These are phyloP conservation scores for Brachionichthys hirsutus DNA, from an alignment of 2,113 vertebrate species.

Conservation along the genomic window DNA sequence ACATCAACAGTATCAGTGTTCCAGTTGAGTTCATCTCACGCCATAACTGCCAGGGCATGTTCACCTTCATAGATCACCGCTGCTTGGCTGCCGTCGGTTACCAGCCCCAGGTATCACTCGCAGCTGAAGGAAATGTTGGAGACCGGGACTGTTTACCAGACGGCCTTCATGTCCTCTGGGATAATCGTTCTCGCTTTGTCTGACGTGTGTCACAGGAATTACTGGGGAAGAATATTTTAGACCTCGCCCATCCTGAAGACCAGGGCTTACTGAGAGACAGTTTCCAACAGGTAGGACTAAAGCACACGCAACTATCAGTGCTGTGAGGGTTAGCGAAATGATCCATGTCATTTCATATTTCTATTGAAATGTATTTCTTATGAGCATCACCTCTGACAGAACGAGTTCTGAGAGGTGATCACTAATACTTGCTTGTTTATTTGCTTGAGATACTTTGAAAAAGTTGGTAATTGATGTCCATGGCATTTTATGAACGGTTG, in stretches of 20 bases:
- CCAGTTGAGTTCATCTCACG: conserved; percentile 96
- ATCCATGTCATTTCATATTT: no score
- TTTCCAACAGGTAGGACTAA: conserved; percentile 93
- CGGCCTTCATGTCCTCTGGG: neutral
- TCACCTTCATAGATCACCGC: conserved; percentile 96
- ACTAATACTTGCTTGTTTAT: no score
- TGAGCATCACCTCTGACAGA: no score
- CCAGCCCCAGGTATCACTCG: conserved; percentile 86
- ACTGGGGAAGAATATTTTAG: conserved; percentile 93
- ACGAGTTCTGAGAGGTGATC: no score
- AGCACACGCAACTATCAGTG: no score
- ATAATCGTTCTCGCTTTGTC: neutral
- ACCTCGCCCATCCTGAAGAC: conserved; percentile 93
- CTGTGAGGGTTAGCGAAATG: no score
- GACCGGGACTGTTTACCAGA: no score
- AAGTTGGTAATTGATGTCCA: no score
- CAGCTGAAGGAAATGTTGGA: neutral
- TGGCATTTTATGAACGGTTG: no score
- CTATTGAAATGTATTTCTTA: no score
- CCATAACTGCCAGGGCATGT: conserved; percentile 89
- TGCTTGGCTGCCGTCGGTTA: conserved; percentile 89
- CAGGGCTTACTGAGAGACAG: conserved; percentile 93
- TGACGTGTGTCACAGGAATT: conserved; percentile 81
- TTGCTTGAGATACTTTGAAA: no score
- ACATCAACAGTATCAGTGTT: conserved; percentile 84